Base-by-base conservation (phyloP, 2,888 invertebrate species). In the Antitype chi region DNA sequence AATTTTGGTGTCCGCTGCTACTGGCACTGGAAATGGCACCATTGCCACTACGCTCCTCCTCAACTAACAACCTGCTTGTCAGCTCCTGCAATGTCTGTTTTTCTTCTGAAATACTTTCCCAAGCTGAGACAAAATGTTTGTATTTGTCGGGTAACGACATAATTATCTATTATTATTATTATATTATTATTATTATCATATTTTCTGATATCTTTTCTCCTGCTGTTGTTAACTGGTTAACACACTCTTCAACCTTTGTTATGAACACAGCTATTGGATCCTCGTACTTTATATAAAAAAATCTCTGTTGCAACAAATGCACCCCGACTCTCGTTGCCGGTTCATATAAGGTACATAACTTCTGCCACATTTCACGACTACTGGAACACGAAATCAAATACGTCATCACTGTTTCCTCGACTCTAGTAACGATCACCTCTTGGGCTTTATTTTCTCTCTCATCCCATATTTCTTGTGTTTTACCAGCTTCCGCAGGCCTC, bases 311-410 rank as follows among this genome's bases (percentile, higher is more conserved):
- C 47, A 64, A 47, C 64, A 64, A 64, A 25, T 64, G 64, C 11
- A 47, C 25, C 20, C n/a, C 43, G 4, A 25, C 64, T 28, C 11
- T 64, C 2, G 47, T 64, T 64, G 47, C 25, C 13, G 25, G 64
- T 64, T 47, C 43, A 64, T 64, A 23, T n/a, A 62, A 0, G 32
- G 62, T 38, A n/a, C 32, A 62, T 38, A 32, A n/a, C 32, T 62
- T 62, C n/a, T 62, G 62, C 60, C 60, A 60, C 60, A 64, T 47
- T 64, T 64, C 38, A 64, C 1, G 20, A 47, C 64, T 64, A 47
- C 25, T 64, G 28, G 47, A 28, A 28, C 64, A 64, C 25, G 64
- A 63, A n/a, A 64, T 64, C 47, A 64, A 64, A 47, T 64, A 47
- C 15, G 63, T 64, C 47, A 64, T 64, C 8, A 64, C 17, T 9